Evolutionary conservation across 2,797 vertebrate species (phyloP), one percentile per base, ranked within the genome.

Genomic region (Knipowitschia caucasica): DNA sequence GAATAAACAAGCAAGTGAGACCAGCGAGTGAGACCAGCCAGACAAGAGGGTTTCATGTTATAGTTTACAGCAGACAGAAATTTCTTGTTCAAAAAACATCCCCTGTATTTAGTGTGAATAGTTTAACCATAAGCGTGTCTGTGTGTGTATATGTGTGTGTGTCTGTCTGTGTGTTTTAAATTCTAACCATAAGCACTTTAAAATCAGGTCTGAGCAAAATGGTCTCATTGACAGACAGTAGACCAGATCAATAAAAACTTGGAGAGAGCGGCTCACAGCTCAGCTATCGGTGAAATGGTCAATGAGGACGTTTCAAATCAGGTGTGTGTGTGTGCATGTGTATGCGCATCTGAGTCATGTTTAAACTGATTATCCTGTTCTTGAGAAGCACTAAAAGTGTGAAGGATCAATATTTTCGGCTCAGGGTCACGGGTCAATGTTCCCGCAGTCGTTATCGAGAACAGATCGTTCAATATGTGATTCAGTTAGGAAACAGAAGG

Each of bases 361-460:
- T 25, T 45, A 29, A 45, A 18, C 25, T 4, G 7, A 10, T 15
- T 27, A 26, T 5, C 2, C 1, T 26, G 12, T 43, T 44, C 10
- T 25, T 25, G 24, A 26, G 23, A 7, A 15, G 42, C 14, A 7
- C n/a, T 45, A 3, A 27, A 17, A 10, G 43, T 45, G 43, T 45
- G 24, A 45, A 45, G 29, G 25, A 25, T 45, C 42, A 4, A 45
- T 45, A 15, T 15, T 40, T 40, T 2, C 38, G 20, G 38, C 23
- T 45, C 14, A 27, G 42, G 42, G 42, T 44, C 42, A 42, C 7
- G 24, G 23, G 42, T 44, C 25, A 44, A 26, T n/a, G 42, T 15
- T 44, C 25, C 4, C 2, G 9, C 1, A 8, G 7, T 17, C 42
- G 27, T 27, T 44, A 25, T 15, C 3, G 7, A 15, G 42, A n/a